Percentiles rank a stretch among this genome's conserved stretches.
Evolutionary conservation across 2,888 invertebrate species (phyloP).

Genomic region (Rapana venosa): DNA sequence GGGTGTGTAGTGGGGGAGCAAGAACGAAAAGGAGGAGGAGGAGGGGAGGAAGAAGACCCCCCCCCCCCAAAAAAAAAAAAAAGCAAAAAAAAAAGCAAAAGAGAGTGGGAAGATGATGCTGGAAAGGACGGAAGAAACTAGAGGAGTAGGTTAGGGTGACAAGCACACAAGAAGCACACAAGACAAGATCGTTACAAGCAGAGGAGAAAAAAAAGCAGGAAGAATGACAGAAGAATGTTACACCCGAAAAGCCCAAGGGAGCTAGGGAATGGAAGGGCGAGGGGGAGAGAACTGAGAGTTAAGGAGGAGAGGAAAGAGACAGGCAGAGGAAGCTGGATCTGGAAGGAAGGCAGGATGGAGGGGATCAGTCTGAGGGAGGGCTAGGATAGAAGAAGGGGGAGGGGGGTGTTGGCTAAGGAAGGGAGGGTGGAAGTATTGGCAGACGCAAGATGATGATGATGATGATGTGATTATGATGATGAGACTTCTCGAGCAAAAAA

Average conservation of each 20-base stretch:
- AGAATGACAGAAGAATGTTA: too few relatives aligned
- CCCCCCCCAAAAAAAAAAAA: background rate
- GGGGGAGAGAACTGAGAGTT: too few relatives aligned
- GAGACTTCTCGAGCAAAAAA: background rate
- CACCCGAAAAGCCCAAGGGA: background rate
- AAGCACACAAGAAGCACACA: background rate
- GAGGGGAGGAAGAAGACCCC: too few relatives aligned
- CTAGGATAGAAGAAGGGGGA: background rate
- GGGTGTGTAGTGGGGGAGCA: background rate
- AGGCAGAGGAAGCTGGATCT: constrained; percentile 1
- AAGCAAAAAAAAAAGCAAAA: background rate
- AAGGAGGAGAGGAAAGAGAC: background rate
- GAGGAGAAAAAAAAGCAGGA: background rate
- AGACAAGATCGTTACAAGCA: background rate
- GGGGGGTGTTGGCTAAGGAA: background rate
- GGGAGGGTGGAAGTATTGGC: too few relatives aligned
- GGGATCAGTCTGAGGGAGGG: background rate
- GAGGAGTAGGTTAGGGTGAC: constrained; percentile 2
- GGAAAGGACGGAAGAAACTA: too few relatives aligned
- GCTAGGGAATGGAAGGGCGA: too few relatives aligned
- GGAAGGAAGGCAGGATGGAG: background rate
- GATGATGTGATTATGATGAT: background rate
- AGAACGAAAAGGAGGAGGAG: too few relatives aligned
- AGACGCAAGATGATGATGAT: background rate
- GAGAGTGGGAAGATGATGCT: background rate